These are phyloP conservation scores for Eulithis testata DNA, from an alignment of 2,888 invertebrate genomes.

Conservation along the genomic window DNA sequence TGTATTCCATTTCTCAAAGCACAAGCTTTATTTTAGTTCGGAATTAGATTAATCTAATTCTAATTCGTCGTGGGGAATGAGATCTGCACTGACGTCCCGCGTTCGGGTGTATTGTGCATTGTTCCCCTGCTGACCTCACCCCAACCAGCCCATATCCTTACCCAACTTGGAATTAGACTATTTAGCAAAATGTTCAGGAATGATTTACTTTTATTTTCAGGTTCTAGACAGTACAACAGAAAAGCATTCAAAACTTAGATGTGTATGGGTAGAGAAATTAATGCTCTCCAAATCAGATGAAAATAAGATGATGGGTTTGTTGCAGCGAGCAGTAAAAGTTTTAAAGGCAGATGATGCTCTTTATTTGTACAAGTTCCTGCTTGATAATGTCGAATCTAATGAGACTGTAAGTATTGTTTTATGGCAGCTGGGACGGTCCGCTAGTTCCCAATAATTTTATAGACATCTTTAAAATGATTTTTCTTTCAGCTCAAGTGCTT, in stretches of 20 bases:
- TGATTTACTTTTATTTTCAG: conserved; percentile 46
- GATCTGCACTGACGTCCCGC: too few relatives aligned
- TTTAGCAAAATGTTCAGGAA: too few relatives aligned
- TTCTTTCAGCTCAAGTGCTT: conserved; percentile 66
- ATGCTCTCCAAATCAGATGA: conserved; percentile 63
- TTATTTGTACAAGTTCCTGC: conserved; percentile 65
- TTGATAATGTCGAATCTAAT: conserved; percentile 65
- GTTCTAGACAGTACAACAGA: conserved; percentile 63
- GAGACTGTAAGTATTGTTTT: conserved; percentile 68
- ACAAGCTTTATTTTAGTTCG: too few relatives aligned
- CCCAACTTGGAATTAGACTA: too few relatives aligned
- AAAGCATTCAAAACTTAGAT: conserved; percentile 57
- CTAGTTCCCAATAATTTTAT: too few relatives aligned
- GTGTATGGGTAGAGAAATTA: conserved; percentile 71
- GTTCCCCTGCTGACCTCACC: too few relatives aligned
- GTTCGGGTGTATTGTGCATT: too few relatives aligned
- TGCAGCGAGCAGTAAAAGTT: conserved; percentile 66
- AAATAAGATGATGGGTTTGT: conserved; percentile 60
- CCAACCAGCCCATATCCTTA: too few relatives aligned
- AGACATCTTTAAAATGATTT: not conserved
- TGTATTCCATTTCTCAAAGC: too few relatives aligned
- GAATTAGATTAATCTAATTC: too few relatives aligned
- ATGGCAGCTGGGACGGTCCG: too few relatives aligned
- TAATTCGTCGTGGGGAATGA: too few relatives aligned
- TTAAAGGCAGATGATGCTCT: conserved; percentile 62